Conservation (phyloP, 1,140 invertebrate species). For the Linepithema humile region DNA sequence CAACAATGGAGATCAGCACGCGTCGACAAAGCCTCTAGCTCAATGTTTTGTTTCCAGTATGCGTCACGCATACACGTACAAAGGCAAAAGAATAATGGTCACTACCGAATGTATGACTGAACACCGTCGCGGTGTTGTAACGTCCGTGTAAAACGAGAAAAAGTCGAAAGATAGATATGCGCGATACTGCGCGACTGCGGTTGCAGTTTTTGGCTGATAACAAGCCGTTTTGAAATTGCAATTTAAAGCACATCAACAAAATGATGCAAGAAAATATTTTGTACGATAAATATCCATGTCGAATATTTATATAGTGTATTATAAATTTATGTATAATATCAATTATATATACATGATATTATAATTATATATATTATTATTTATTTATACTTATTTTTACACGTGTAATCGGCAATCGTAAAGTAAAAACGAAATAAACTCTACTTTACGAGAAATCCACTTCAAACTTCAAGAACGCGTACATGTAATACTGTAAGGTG, state of each 20-base stretch:
- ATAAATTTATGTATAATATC: not conserved
- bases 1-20: constrained; percentile 19
- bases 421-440: too few species aligned
- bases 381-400: not conserved
- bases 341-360: not conserved
- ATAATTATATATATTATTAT: not conserved
- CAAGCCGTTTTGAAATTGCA: not conserved
- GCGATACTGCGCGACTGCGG: not conserved
- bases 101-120: not conserved
- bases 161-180: not conserved
- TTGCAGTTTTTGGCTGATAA: not conserved
- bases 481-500: not conserved
- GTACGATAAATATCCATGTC: not conserved
- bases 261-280: constrained; percentile 1
- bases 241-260: too few species aligned
- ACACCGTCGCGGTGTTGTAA: not conserved
- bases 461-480: not conserved
- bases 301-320: not conserved
- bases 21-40: not conserved
- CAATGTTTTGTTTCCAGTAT: constrained; percentile 6
- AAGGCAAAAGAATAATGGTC: not conserved
- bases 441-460: not conserved
- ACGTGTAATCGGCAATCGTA: too few species aligned
- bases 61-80: not conserved
- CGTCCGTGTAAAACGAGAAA: not conserved